Evolutionary conservation across 2,888 invertebrate species (phyloP).

Genomic region (Xanthorhoe spadicearia): DNA sequence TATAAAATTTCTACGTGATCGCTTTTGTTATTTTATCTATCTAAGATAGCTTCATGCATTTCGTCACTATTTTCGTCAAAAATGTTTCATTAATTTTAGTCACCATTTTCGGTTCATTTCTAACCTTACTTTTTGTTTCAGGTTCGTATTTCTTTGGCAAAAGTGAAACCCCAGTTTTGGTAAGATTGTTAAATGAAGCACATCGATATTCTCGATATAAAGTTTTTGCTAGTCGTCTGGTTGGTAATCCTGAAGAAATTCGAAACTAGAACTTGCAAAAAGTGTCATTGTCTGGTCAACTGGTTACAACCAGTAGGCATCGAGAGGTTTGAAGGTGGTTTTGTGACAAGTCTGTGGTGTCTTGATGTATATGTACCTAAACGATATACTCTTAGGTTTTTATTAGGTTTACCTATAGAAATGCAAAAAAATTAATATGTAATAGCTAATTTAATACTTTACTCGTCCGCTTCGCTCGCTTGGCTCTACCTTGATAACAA

Average conservation of each 20-base stretch:
- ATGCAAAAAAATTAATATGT: no score
- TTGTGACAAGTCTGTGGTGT: not conserved
- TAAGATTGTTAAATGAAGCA: slow-evolving; percentile 14
- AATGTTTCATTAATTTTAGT: not conserved
- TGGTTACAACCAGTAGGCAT: not conserved
- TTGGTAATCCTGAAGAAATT: slow-evolving; percentile 17
- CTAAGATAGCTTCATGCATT: no score
- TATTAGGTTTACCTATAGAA: no score
- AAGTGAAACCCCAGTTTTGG: not conserved
- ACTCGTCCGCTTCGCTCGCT: no score
- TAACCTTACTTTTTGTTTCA: slow-evolving; percentile 28
- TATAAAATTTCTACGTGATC: no score
- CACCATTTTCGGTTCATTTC: not conserved
- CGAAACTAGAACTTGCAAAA: slow-evolving; percentile 12
- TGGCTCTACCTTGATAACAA: no score
- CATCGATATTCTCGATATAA: not conserved
- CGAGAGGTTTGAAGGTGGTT: not conserved
- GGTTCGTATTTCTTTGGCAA: slow-evolving; percentile 19
- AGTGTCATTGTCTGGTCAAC: slow-evolving; percentile 3
- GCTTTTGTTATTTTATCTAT: no score
- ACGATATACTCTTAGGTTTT: no score
- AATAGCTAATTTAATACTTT: no score
- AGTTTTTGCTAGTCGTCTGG: slow-evolving; percentile 15
- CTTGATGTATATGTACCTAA: not conserved
- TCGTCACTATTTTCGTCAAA: no score